These are phyloP conservation scores for Lota lota DNA, from an alignment of 2,113 vertebrate genomes.

Conservation along the genomic window DNA sequence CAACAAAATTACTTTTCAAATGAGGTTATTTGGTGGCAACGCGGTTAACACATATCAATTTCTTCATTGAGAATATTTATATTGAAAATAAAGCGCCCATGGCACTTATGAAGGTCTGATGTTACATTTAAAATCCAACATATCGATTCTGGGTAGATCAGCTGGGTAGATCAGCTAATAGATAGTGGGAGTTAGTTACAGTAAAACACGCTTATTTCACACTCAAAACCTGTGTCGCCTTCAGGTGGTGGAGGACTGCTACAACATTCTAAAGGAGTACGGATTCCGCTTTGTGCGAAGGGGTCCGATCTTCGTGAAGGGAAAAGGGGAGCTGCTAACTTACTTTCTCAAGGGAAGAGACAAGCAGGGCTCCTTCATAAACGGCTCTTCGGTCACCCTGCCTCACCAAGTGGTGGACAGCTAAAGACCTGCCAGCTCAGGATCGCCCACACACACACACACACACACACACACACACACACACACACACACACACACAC, in stretches of 20 bases:
- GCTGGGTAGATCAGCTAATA: too few species aligned
- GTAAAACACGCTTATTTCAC: too few species aligned
- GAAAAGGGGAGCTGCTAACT: constrained; percentile 92
- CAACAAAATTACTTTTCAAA: too few species aligned
- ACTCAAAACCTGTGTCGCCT: constrained; percentile 25
- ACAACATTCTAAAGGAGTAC: constrained; percentile 87
- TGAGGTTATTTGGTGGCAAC: too few species aligned
- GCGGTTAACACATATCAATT: too few species aligned
- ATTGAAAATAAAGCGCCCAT: too few species aligned
- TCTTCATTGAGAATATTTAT: too few species aligned
- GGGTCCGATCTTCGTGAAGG: constrained; percentile 91
- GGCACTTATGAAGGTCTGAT: too few species aligned
- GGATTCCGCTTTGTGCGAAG: constrained; percentile 91
- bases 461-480: constrained; percentile 4
- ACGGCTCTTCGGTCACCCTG: constrained; percentile 83
- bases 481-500: background rate
- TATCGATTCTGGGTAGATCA: too few species aligned
- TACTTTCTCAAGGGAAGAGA: constrained; percentile 93
- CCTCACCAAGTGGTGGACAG: constrained; percentile 95
- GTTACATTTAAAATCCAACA: too few species aligned
- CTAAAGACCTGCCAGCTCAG: constrained; percentile 62
- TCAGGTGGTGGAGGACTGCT: constrained; percentile 94
- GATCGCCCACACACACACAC: constrained; percentile 1
- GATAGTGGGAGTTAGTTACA: too few species aligned
- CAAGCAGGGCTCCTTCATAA: constrained; percentile 84